Conservation (phyloP, 2,797 vertebrate genomes). For the Siniperca undulata region DNA sequence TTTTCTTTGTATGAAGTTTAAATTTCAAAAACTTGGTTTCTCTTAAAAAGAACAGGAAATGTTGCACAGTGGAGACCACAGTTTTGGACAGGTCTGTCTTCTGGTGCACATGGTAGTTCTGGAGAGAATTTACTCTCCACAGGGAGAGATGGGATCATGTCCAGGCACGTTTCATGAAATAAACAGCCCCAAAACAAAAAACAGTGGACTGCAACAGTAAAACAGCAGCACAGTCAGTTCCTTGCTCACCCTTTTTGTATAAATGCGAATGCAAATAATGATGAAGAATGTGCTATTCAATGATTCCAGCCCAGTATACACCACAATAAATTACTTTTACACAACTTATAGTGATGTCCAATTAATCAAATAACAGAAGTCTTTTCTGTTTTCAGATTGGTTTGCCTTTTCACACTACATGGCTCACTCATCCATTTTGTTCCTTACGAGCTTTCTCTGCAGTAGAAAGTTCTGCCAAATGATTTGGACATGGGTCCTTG, state of each 20-base stretch:
- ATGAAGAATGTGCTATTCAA: constrained; percentile 3
- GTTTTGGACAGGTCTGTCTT: constrained; percentile 6
- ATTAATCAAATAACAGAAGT: background rate
- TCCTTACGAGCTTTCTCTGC: constrained; percentile 33
- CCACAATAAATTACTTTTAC: background rate
- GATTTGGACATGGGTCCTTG: constrained; percentile 33
- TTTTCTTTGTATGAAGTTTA: too few species aligned
- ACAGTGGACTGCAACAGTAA: background rate
- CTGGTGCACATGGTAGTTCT: constrained; percentile 27
- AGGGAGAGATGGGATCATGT: background rate
- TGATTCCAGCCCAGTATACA: constrained; percentile 8
- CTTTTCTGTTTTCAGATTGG: constrained; percentile 27
- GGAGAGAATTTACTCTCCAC: background rate
- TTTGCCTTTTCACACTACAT: constrained; percentile 38
- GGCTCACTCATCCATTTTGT: constrained; percentile 22
- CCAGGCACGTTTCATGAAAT: constrained; percentile 12
- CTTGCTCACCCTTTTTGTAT: background rate
- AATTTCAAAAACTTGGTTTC: too few species aligned
- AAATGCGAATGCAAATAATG: background rate
- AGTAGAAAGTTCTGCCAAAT: constrained; percentile 43
- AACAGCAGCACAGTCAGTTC: constrained; percentile 1
- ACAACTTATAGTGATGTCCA: background rate
- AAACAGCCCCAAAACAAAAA: constrained; percentile 32
- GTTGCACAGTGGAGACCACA: background rate
- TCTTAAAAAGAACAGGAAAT: background rate